phyloP scores from a whole-genome alignment of 2,888 invertebrate genomes.

The Drosophila formosana region DNA sequence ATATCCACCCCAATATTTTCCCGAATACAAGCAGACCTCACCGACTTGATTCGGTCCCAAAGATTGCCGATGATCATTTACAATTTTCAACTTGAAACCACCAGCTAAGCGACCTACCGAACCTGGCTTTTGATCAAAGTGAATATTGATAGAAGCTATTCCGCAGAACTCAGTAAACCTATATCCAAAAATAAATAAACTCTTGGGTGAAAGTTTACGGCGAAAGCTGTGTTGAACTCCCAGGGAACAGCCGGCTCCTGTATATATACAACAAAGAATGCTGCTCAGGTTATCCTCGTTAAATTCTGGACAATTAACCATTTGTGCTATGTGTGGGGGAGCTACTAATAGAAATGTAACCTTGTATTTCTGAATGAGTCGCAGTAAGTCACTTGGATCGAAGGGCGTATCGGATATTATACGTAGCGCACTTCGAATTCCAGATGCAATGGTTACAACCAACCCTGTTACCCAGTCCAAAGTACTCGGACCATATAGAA shows the following conservation, averaged over 20 bases:
- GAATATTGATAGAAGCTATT: neutral
- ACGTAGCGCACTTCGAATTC: slow-evolving; percentile 2
- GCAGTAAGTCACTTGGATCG: neutral
- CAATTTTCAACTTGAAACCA: slow-evolving; percentile 64
- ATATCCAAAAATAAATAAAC: neutral
- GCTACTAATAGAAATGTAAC: slow-evolving; percentile 1
- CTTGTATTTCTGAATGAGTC: slow-evolving; percentile 9
- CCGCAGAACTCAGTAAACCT: slow-evolving; percentile 2
- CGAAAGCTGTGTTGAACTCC: slow-evolving; percentile 1
- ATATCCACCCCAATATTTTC: slow-evolving; percentile 69
- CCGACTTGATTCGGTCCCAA: slow-evolving; percentile 66
- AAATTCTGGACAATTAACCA: slow-evolving; percentile 5
- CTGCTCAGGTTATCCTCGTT: neutral
- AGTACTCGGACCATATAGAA: neutral
- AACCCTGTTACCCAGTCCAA: slow-evolving; percentile 13
- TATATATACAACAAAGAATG: neutral
- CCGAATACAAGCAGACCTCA: slow-evolving; percentile 59
- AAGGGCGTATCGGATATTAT: slow-evolving; percentile 6
- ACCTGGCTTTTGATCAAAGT: slow-evolving; percentile 14
- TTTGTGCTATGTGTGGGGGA: slow-evolving; percentile 8
- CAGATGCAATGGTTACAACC: neutral
- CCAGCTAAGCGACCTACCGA: slow-evolving; percentile 7
- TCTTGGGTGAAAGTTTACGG: neutral
- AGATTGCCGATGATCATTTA: slow-evolving; percentile 58
- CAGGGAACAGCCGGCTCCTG: neutral